Conservation (phyloP, 2,888 invertebrate genomes). For the Oxycera nigricornis region DNA sequence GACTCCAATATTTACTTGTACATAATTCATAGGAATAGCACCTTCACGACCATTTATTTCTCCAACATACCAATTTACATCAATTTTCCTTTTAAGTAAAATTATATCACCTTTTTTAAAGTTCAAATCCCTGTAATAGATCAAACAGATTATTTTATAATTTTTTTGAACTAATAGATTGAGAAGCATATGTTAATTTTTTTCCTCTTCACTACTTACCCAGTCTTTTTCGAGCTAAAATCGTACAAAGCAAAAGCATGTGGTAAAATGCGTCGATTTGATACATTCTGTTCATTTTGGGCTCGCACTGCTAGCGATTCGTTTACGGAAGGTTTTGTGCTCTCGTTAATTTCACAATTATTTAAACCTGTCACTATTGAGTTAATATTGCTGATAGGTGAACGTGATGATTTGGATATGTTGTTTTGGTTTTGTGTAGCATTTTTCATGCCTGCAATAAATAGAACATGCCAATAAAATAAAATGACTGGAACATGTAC, state of each 20-base stretch:
- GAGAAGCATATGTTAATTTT: too few relatives aligned
- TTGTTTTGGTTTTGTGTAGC: constrained; percentile 45
- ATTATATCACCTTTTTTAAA: constrained; percentile 88
- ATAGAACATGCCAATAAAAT: neutral
- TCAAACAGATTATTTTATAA: too few relatives aligned
- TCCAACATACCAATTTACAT: constrained; percentile 87
- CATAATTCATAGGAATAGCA: constrained; percentile 84
- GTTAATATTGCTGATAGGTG: neutral
- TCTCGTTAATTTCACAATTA: constrained; percentile 32
- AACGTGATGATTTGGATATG: constrained; percentile 36
- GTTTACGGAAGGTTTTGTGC: constrained; percentile 39
- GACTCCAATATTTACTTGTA: constrained; percentile 67
- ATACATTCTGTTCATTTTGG: constrained; percentile 36
- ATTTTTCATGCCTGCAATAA: constrained; percentile 45
- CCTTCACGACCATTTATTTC: constrained; percentile 80
- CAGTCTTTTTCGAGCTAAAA: constrained; percentile 83
- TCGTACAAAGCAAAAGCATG: constrained; percentile 89
- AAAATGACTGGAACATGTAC: too few relatives aligned
- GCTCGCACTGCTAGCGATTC: constrained; percentile 23
- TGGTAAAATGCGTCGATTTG: constrained; percentile 61
- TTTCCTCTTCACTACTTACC: constrained; percentile 63
- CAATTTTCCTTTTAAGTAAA: constrained; percentile 78
- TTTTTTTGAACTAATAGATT: too few relatives aligned
- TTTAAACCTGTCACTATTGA: constrained; percentile 19
- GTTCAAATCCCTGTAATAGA: constrained; percentile 74